Conservation (phyloP, 2,888 invertebrate species). For the Clusia tigrina region DNA sequence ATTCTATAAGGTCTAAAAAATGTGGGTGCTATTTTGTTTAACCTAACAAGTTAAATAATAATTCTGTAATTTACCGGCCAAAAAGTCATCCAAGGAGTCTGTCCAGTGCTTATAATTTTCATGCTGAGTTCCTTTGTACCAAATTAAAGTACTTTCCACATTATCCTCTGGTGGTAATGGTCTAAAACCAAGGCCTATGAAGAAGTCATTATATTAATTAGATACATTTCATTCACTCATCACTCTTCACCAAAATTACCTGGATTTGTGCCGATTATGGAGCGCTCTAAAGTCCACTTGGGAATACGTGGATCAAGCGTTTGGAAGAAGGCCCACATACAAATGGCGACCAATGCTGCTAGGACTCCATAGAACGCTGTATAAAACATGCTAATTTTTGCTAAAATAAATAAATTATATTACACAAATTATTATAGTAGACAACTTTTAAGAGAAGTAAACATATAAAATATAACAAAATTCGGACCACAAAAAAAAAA, state of each 20-base stretch:
- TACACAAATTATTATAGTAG: too few species aligned
- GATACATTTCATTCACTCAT: too few species aligned
- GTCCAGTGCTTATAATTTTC: constrained; percentile 83
- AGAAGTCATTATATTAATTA: not conserved
- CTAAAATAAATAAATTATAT: constrained; percentile 74
- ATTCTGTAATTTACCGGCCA: constrained; percentile 72
- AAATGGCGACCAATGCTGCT: constrained; percentile 90
- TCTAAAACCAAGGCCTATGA: constrained; percentile 83
- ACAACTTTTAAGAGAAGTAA: too few species aligned
- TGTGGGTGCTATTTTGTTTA: too few species aligned
- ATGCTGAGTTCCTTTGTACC: constrained; percentile 85
- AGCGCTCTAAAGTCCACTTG: constrained; percentile 84
- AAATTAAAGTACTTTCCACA: constrained; percentile 93
- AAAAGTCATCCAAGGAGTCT: constrained; percentile 75
- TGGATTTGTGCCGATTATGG: constrained; percentile 94
- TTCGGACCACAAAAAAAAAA: too few species aligned
- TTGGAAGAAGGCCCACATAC: constrained; percentile 93
- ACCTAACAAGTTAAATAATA: too few species aligned
- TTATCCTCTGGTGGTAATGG: constrained; percentile 87
- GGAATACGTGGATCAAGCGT: constrained; percentile 89
- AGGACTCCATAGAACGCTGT: constrained; percentile 90
- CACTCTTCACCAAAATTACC: constrained; percentile 65
- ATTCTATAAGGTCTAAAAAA: too few species aligned
- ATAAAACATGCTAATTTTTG: constrained; percentile 95
- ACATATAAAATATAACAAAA: too few species aligned